Conservation (phyloP, 2,888 invertebrate species). For the Troides aeacus region DNA sequence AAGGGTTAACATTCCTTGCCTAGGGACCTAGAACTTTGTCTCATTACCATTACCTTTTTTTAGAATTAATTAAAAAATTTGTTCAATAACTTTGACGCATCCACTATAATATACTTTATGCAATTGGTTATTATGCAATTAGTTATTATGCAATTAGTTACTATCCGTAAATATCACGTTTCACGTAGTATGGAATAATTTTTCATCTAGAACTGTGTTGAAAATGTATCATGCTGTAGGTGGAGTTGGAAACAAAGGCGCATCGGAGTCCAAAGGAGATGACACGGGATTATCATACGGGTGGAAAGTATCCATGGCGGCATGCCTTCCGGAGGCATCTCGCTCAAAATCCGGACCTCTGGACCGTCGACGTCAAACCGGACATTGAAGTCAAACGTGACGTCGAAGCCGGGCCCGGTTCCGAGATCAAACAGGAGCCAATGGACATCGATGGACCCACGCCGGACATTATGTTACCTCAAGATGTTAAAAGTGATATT, state of each 20-base stretch:
- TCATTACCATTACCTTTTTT: no score
- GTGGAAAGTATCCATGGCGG: constrained; percentile 67
- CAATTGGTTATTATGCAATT: no score
- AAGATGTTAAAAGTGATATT: constrained; percentile 62
- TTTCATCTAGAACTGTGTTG: no score
- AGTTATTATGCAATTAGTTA: no score
- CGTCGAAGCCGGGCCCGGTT: constrained; percentile 30
- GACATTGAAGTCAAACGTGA: constrained; percentile 32
- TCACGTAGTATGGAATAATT: no score
- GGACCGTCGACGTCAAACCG: constrained; percentile 42
- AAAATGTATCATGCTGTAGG: constrained; percentile 42
- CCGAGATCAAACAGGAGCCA: constrained; percentile 36
- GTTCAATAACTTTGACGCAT: no score
- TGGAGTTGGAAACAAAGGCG: constrained; percentile 63
- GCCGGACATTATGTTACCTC: constrained; percentile 38
- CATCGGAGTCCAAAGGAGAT: constrained; percentile 67
- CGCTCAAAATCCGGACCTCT: constrained; percentile 54
- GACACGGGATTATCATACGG: constrained; percentile 64
- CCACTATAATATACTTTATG: no score
- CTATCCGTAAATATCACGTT: no score
- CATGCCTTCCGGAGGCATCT: constrained; percentile 67
- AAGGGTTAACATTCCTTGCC: no score
- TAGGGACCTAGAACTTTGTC: no score
- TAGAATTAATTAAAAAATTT: no score
- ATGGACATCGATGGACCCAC: constrained; percentile 37